phyloP scores from a whole-genome alignment of 2,113 vertebrate species.

The Anoplopoma fimbria region DNA sequence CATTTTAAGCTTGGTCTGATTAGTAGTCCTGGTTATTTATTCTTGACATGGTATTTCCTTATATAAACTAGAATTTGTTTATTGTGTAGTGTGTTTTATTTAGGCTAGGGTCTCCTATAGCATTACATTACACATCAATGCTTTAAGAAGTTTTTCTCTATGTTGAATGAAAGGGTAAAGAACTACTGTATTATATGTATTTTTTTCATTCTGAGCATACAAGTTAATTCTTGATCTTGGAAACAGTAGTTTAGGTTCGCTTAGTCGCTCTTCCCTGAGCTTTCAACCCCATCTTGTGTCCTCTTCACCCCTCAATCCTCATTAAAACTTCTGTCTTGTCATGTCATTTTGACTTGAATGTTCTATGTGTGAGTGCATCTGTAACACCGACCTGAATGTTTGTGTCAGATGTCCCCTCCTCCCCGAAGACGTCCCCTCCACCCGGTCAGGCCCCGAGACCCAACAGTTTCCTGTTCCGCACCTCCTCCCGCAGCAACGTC shows the following conservation, averaged over 20 bases:
- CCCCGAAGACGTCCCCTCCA: slow-evolving; percentile 75
- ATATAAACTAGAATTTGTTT: no score
- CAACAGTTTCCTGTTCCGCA: slow-evolving; percentile 91
- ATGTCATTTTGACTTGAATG: not conserved
- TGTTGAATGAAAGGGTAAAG: not conserved
- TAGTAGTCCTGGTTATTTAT: no score
- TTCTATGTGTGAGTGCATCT: not conserved
- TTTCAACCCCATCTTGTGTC: not conserved
- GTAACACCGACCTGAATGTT: not conserved
- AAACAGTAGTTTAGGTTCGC: not conserved
- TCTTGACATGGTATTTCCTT: no score
- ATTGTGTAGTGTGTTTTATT: no score
- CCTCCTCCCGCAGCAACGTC: slow-evolving; percentile 83
- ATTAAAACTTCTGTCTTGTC: not conserved
- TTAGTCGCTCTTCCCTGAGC: not conserved
- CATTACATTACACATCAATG: not conserved
- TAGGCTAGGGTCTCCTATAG: no score
- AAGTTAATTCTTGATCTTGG: not conserved
- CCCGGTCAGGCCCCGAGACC: slow-evolving; percentile 83
- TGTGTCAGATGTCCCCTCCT: slow-evolving; percentile 65
- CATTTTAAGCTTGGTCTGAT: no score
- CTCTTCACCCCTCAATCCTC: not conserved
- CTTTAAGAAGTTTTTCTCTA: not conserved
- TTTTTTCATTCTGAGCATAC: not conserved
- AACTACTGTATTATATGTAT: not conserved